Base-by-base conservation (phyloP, 2,113 vertebrate genomes). In the Sander lucioperca region DNA sequence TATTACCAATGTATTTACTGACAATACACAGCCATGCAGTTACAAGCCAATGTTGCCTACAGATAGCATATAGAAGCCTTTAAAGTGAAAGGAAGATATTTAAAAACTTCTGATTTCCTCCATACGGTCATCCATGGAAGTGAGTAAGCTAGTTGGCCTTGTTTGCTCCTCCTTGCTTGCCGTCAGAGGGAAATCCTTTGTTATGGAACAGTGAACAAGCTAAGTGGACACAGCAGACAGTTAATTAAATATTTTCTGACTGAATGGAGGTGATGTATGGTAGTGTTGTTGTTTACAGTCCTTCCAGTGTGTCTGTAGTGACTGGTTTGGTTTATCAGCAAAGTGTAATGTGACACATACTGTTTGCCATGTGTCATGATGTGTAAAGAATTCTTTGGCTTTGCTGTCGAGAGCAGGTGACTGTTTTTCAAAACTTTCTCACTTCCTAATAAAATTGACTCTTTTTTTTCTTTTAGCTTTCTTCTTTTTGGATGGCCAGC, bases 161-260 rank as follows among this genome's bases (percentile, higher is more conserved):
- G 57, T 68, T 73, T 43, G 62, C 23, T 23, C 21, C n/a, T 75
- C 53, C 30, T 72, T 50, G 63, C 16, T 47, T 84, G 68, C 8
- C 11, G 59, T 83, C 58, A 58, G 70, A 81, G 90, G 86, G 64
- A 64, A 85, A 80, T 50, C 62, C 57, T 89, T 93, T 95, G 94
- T 95, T 91, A 86, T 79, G 87, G 84, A 85, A 91, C 92, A 94
- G 88, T 90, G 90, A 94, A 89, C 21, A 10, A 83, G 89, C 53
- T 30, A 54, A 74, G 79, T 64, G 74, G 71, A 75, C 80, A 79
- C 15, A 59, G 68, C 57, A 70, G 79, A 64, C 65, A 65, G 69
- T 73, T 76, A 63, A 64, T 79, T 74, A 74, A 65, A 79, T 73
- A 69, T 64, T 69, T 53, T 67, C 77, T 72, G 79, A 65, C 45